These are phyloP conservation scores for Platyscapa corneri DNA, from an alignment of 1,140 invertebrate genomes.

Conservation along the genomic window DNA sequence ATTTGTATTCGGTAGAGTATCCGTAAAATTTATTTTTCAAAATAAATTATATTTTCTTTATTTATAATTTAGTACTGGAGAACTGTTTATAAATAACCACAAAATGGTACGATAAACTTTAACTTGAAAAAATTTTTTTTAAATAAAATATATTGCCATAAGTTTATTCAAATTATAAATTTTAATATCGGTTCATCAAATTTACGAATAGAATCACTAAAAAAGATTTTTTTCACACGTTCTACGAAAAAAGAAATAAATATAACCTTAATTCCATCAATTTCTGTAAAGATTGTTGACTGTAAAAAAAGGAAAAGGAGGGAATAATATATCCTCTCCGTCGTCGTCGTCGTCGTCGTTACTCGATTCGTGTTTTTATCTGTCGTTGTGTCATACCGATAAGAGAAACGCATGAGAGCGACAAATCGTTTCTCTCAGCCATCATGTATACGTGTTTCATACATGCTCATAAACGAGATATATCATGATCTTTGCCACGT, in stretches of 20 bases:
- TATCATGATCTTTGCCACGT: background rate
- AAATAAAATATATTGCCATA: no score
- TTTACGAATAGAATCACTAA: background rate
- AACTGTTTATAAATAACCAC: no score
- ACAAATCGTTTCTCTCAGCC: slow-evolving; percentile 39
- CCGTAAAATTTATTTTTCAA: no score
- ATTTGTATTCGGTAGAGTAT: no score
- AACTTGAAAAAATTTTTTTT: no score
- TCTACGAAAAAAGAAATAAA: background rate
- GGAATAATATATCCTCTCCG: no score
- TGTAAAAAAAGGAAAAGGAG: no score
- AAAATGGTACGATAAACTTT: no score
- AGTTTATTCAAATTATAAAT: no score
- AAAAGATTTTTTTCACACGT: background rate
- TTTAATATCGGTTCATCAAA: no score
- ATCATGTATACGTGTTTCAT: background rate
- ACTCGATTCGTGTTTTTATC: slow-evolving; percentile 24
- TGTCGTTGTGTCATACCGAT: background rate
- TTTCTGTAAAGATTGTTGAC: background rate
- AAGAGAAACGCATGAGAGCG: background rate
- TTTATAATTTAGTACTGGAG: no score
- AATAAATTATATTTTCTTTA: no score
- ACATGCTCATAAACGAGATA: slow-evolving; percentile 2
- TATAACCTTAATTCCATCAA: background rate
- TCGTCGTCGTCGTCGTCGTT: background rate